A percentile compares a stretch with the other conserved stretches of the same genome.
Evolutionary conservation across 37 sponge, comb jelly and placozoan species (phyloP).

Genomic region (Theonella swinhoei): DNA sequence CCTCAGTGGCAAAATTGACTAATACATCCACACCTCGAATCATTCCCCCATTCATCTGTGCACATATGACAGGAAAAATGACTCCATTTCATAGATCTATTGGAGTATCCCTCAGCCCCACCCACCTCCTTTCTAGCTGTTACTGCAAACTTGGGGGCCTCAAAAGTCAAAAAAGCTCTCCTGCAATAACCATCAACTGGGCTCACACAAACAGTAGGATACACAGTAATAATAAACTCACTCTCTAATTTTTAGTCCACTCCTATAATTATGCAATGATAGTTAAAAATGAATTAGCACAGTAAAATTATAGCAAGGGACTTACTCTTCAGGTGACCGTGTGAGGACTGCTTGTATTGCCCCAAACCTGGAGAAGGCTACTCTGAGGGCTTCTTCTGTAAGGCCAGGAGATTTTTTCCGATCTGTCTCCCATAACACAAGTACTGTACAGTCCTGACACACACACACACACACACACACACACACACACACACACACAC

Average conservation of each 20-base stretch:
- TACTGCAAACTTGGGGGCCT: slow-evolving; percentile 19
- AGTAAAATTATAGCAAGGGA: background rate
- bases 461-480: slow-evolving; percentile 6
- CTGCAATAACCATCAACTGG: background rate
- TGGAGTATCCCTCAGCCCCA: background rate
- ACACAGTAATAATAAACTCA: background rate
- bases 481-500: slow-evolving; percentile 17
- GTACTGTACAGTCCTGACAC: slow-evolving; percentile 53
- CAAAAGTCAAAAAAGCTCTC: slow-evolving; percentile 44
- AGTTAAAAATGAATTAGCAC: too few relatives aligned
- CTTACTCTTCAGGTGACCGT: slow-evolving; percentile 18
- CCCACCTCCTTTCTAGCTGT: slow-evolving; percentile 63
- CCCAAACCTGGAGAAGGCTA: slow-evolving; percentile 58
- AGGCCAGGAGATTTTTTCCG: slow-evolving; percentile 16
- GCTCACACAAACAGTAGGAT: background rate
- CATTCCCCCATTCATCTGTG: slow-evolving; percentile 75
- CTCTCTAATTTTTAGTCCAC: background rate
- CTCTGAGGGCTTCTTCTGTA: slow-evolving; percentile 30
- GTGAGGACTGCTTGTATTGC: slow-evolving; percentile 21
- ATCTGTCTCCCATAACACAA: slow-evolving; percentile 19
- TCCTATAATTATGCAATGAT: background rate
- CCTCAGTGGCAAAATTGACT: slow-evolving; percentile 50
- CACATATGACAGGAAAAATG: background rate
- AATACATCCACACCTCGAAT: slow-evolving; percentile 57
- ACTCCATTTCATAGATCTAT: background rate